phyloP scores from a whole-genome alignment of 2,888 invertebrate genomes.

The Melanchra persicariae region DNA sequence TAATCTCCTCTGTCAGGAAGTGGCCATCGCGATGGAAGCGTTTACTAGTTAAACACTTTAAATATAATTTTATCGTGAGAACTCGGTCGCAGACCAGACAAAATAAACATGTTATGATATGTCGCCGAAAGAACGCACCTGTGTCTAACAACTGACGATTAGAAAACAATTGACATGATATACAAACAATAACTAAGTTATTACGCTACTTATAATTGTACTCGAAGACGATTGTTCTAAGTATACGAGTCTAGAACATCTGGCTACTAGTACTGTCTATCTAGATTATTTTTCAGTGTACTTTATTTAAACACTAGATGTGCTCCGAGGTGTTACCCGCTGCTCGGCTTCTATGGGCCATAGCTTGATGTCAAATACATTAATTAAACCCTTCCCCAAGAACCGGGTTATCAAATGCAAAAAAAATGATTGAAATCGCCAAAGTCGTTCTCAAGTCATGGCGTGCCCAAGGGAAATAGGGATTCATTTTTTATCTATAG shows the following conservation, averaged over 20 bases:
- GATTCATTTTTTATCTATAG: no score
- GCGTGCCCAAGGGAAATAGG: no score
- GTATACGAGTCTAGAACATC: slow-evolving; percentile 31
- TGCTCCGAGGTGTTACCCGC: no score
- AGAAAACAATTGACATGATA: slow-evolving; percentile 58
- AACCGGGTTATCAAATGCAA: no score
- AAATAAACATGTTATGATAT: slow-evolving; percentile 44
- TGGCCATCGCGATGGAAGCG: slow-evolving; percentile 26
- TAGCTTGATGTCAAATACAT: no score
- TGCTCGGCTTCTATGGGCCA: no score
- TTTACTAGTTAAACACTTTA: slow-evolving; percentile 46
- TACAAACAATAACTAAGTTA: slow-evolving; percentile 59
- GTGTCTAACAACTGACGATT: slow-evolving; percentile 36
- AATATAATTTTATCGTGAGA: slow-evolving; percentile 45
- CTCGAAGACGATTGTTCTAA: slow-evolving; percentile 35
- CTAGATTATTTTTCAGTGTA: slow-evolving; percentile 10
- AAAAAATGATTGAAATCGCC: no score
- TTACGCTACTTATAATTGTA: slow-evolving; percentile 49
- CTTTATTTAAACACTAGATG: not conserved
- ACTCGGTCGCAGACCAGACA: slow-evolving; percentile 11
- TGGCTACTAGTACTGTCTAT: not conserved
- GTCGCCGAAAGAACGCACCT: slow-evolving; percentile 44
- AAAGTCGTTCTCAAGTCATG: no score
- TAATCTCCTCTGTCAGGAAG: slow-evolving; percentile 45
- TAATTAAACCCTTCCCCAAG: no score